These are phyloP conservation scores for Phrynosoma platyrhinos DNA, from an alignment of 2,113 vertebrate species.

Conservation along the genomic window DNA sequence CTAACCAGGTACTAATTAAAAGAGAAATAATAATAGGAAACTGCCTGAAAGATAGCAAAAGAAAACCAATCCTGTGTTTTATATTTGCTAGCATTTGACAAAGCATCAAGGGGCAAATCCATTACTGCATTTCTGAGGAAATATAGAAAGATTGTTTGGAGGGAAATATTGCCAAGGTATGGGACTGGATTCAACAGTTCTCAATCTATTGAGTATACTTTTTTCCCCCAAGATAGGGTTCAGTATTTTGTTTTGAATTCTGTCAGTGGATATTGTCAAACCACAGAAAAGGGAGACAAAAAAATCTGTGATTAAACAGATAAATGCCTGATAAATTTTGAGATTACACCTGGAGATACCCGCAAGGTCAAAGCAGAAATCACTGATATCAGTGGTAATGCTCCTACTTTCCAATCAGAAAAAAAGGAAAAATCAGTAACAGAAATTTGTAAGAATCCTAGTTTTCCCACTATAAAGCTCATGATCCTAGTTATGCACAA, in stretches of 20 bases:
- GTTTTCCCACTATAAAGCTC: slow-evolving; percentile 65
- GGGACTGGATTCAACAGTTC: slow-evolving; percentile 69
- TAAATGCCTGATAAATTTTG: slow-evolving; percentile 57
- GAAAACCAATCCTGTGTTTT: slow-evolving; percentile 49
- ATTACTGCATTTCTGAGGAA: slow-evolving; percentile 78
- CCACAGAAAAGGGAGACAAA: slow-evolving; percentile 76
- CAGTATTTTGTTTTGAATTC: slow-evolving; percentile 77
- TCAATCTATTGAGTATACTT: slow-evolving; percentile 72
- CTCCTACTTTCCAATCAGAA: slow-evolving; percentile 62
- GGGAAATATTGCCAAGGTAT: slow-evolving; percentile 75
- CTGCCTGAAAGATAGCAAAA: background rate
- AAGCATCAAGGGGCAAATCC: slow-evolving; percentile 67
- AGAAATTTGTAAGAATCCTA: slow-evolving; percentile 66
- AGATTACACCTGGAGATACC: slow-evolving; percentile 67
- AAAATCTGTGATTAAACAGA: slow-evolving; percentile 69
- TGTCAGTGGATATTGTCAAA: slow-evolving; percentile 72
- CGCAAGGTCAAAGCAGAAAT: slow-evolving; percentile 67
- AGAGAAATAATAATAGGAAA: slow-evolving; percentile 50
- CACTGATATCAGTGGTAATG: slow-evolving; percentile 75
- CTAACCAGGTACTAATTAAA: background rate
- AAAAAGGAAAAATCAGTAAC: slow-evolving; percentile 47
- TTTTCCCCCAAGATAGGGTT: slow-evolving; percentile 56
- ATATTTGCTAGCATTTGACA: slow-evolving; percentile 49
- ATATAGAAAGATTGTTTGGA: slow-evolving; percentile 71
- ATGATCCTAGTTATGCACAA: slow-evolving; percentile 71